A percentile compares a stretch with the other conserved stretches of the same genome.
Evolutionary conservation across 2,797 vertebrate genomes (phyloP).

Genomic region (Dipus sagitta): DNA sequence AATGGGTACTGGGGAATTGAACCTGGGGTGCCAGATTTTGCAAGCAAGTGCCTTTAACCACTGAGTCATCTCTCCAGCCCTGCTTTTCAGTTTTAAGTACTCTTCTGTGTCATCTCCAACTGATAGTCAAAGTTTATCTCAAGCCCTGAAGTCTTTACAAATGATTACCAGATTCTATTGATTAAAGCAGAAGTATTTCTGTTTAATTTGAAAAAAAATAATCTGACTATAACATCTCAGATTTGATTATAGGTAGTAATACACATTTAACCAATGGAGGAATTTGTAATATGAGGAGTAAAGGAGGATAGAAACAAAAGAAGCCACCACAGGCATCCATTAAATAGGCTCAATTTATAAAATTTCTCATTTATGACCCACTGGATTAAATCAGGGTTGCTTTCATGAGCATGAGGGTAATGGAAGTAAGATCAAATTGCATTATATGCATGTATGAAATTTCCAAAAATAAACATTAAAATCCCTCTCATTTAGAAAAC

Average conservation of each 20-base stretch:
- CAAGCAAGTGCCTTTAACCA: too few relatives aligned
- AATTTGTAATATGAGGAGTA: conserved; percentile 19
- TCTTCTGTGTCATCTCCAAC: conserved; percentile 3
- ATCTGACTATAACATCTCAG: not conserved
- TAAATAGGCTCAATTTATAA: conserved; percentile 45
- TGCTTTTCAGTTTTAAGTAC: conserved; percentile 1
- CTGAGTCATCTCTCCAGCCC: too few relatives aligned
- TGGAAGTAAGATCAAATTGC: not conserved
- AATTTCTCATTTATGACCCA: not conserved
- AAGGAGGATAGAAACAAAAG: conserved; percentile 35
- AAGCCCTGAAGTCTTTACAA: not conserved
- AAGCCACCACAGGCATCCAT: not conserved
- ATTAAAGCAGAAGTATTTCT: conserved; percentile 54
- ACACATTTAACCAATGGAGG: conserved; percentile 44
- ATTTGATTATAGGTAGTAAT: conserved; percentile 40
- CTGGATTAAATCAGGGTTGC: too few relatives aligned
- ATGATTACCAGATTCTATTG: not conserved
- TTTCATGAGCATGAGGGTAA: not conserved
- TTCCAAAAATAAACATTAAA: not conserved
- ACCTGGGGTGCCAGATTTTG: too few relatives aligned
- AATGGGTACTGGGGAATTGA: too few relatives aligned
- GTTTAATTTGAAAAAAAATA: conserved; percentile 26
- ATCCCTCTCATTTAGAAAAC: conserved; percentile 7
- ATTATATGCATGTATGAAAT: not conserved
- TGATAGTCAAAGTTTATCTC: not conserved